These are phyloP conservation scores for Cephalopterus ornatus DNA, from an alignment of 2,113 vertebrate genomes.

Conservation along the genomic window DNA sequence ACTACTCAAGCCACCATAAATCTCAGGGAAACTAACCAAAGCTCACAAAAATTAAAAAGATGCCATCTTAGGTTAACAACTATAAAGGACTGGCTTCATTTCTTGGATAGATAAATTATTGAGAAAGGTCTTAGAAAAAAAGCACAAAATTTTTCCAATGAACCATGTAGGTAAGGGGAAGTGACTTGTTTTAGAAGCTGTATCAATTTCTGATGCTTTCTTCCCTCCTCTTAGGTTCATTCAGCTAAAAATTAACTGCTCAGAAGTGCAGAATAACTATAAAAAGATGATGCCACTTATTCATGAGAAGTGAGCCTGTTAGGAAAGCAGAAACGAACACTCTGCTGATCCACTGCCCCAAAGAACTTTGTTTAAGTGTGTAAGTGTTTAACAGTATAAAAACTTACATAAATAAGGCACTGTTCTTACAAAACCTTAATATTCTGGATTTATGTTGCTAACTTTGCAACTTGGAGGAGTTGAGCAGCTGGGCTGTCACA, in stretches of 20 bases:
- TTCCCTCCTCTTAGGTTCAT: neutral
- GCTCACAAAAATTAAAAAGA: neutral
- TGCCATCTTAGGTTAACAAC: neutral
- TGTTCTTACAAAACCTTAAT: neutral
- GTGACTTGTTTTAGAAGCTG: neutral
- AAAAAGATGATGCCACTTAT: neutral
- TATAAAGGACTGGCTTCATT: neutral
- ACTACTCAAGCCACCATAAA: neutral
- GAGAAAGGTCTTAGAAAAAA: neutral
- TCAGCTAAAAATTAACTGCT: neutral
- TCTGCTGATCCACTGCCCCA: neutral
- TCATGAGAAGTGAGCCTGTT: neutral
- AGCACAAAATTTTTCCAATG: neutral
- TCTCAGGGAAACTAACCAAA: neutral
- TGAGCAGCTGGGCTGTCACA: conserved; percentile 16
- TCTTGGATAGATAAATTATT: neutral
- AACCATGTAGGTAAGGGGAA: neutral
- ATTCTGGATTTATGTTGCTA: neutral
- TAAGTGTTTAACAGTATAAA: neutral
- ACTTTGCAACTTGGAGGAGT: neutral
- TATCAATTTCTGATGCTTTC: neutral
- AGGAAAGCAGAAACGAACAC: neutral
- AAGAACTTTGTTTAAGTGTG: neutral
- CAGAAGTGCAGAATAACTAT: neutral
- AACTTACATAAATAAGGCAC: neutral